Conservation (phyloP, 2,888 invertebrate species). For the Petrophora chlorosata region DNA sequence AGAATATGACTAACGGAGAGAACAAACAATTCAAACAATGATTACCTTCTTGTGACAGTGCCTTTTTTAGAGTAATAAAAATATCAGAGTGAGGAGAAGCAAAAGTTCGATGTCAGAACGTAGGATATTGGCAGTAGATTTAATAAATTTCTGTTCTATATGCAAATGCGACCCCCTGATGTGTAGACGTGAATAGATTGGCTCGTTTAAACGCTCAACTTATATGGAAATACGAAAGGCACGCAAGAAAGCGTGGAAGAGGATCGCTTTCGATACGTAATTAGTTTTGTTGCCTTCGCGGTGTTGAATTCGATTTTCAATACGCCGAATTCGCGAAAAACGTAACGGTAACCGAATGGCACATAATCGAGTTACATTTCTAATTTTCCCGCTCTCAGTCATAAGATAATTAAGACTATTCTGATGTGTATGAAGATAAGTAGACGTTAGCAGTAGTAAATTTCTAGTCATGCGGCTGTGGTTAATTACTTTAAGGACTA, state of each 20-base stretch:
- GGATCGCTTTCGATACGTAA: slow-evolving; percentile 80
- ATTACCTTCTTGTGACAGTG: slow-evolving; percentile 45
- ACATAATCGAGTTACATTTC: slow-evolving; percentile 22
- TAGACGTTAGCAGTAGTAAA: too few relatives aligned
- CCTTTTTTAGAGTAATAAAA: slow-evolving; percentile 69
- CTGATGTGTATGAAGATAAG: too few relatives aligned
- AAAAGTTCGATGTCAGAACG: slow-evolving; percentile 80
- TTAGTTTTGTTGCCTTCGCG: slow-evolving; percentile 78
- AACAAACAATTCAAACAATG: neutral
- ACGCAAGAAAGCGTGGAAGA: slow-evolving; percentile 82
- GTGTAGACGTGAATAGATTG: slow-evolving; percentile 85
- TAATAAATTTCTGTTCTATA: slow-evolving; percentile 84
- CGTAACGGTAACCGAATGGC: slow-evolving; percentile 20
- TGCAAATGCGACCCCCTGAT: slow-evolving; percentile 83
- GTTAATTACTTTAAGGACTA: too few relatives aligned
- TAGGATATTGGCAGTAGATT: slow-evolving; percentile 83
- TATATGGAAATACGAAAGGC: slow-evolving; percentile 83
- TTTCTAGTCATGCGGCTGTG: too few relatives aligned
- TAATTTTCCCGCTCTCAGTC: neutral
- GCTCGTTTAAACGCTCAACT: slow-evolving; percentile 83
- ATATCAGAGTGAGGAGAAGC: slow-evolving; percentile 70
- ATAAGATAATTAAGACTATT: too few relatives aligned
- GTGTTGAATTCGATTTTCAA: slow-evolving; percentile 69
- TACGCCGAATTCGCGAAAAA: slow-evolving; percentile 51
- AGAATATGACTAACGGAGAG: neutral